A percentile compares a stretch with the other conserved stretches of the same genome.
Conservation (phyloP, 2,113 vertebrate species). For the Hemichromis elongatus region DNA sequence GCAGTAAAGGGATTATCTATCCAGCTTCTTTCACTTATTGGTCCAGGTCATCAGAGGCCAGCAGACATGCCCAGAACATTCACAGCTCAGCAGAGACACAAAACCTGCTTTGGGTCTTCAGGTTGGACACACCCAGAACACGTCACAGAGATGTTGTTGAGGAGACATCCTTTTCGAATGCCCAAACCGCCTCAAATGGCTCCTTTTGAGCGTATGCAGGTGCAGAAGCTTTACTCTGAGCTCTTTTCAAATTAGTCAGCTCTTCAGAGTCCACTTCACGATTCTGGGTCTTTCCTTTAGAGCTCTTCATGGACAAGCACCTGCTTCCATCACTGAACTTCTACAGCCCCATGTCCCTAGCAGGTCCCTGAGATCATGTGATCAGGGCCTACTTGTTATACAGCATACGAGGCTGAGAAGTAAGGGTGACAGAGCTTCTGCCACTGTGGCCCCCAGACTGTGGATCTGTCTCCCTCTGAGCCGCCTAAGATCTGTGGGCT, state of each 20-base stretch:
- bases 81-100: not conserved
- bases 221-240: not conserved
- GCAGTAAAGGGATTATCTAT: not conserved
- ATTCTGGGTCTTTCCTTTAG: no score
- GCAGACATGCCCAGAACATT: not conserved
- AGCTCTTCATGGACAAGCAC: no score
- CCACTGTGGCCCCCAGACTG: no score
- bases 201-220: not conserved
- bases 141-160: accelerated
- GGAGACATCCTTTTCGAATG: accelerated
- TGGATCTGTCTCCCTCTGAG: no score
- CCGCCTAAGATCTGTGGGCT: no score
- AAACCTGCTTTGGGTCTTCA: not conserved
- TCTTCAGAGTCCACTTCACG: no score
- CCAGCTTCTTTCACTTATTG: not conserved
- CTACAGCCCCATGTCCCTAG: no score
- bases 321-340: no score
- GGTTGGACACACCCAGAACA: not conserved
- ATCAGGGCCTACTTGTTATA: no score
- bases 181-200: accelerated
- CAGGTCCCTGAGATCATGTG: no score
- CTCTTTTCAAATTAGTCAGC: not conserved
- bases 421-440: no score
- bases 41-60: not conserved
- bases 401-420: no score